These are phyloP conservation scores for Sisyra nigra DNA, from an alignment of 2,888 invertebrate species.

Conservation along the genomic window DNA sequence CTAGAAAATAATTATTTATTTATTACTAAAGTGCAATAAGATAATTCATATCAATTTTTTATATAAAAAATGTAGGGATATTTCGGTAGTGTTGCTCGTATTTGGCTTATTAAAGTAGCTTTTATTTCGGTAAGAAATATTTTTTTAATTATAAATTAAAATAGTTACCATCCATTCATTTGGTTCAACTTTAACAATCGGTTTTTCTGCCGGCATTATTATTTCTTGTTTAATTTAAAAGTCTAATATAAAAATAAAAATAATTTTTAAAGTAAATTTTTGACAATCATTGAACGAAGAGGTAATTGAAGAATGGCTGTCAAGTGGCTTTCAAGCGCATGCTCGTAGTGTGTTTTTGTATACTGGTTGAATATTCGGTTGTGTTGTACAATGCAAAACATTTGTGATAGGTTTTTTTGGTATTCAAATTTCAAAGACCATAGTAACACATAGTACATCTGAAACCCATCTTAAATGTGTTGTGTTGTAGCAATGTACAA, in stretches of 20 bases:
- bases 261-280: slow-evolving; percentile 1
- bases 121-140: neutral
- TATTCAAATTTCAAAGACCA: no score
- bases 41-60: neutral
- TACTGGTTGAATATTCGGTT: no score
- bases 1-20: slow-evolving; percentile 29
- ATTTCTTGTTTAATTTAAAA: slow-evolving; percentile 1
- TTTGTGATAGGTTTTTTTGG: no score
- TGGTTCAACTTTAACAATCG: slow-evolving; percentile 8
- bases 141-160: neutral
- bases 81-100: neutral
- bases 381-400: no score
- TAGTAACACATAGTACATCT: no score
- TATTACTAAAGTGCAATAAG: neutral
- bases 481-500: no score
- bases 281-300: neutral
- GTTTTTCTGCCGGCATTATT: slow-evolving; percentile 3
- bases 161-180: slow-evolving; percentile 21
- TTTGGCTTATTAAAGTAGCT: neutral
- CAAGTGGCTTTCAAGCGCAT: neutral
- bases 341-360: no score
- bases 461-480: no score
- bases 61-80: neutral
- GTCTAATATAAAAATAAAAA: neutral
- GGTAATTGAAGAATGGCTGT: neutral